These are phyloP conservation scores for Cyprinodon variegatus DNA, from an alignment of 2,113 vertebrate genomes.

Conservation along the genomic window DNA sequence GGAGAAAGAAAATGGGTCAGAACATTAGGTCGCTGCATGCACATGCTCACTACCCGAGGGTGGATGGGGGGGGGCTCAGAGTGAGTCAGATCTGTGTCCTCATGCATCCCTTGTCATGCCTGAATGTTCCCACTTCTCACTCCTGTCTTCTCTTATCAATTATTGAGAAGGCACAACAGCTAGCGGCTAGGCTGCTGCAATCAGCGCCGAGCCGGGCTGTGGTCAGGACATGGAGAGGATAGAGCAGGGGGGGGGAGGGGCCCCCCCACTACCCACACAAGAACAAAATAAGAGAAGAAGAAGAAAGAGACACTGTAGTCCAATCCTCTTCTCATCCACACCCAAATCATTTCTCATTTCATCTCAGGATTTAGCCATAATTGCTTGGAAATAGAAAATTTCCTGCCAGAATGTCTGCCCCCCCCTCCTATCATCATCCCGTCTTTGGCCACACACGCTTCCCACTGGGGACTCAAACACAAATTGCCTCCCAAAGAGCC, in stretches of 20 bases:
- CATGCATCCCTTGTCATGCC: constrained; percentile 55
- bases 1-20: constrained; percentile 70
- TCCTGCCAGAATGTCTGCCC: constrained; percentile 27
- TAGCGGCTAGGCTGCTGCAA: constrained; percentile 43
- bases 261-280: constrained; percentile 1
- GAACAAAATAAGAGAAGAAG: neutral
- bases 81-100: constrained; percentile 70
- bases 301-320: neutral
- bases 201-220: constrained; percentile 29
- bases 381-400: constrained; percentile 49
- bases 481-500: constrained; percentile 54
- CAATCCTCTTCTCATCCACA: constrained; percentile 4
- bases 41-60: constrained; percentile 69
- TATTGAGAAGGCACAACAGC: constrained; percentile 72
- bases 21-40: constrained; percentile 66
- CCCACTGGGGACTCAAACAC: constrained; percentile 58
- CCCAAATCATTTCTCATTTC: constrained; percentile 27
- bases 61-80: constrained; percentile 35
- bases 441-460: constrained; percentile 25
- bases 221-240: constrained; percentile 39
- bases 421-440: constrained; percentile 17
- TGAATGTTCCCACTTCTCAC: constrained; percentile 72
- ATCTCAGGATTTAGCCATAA: constrained; percentile 20
- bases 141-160: constrained; percentile 75
- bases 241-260: constrained; percentile 5